Base-by-base conservation (phyloP, 35 echinoderm and acorn worm species). In the Anneissia japonica region DNA sequence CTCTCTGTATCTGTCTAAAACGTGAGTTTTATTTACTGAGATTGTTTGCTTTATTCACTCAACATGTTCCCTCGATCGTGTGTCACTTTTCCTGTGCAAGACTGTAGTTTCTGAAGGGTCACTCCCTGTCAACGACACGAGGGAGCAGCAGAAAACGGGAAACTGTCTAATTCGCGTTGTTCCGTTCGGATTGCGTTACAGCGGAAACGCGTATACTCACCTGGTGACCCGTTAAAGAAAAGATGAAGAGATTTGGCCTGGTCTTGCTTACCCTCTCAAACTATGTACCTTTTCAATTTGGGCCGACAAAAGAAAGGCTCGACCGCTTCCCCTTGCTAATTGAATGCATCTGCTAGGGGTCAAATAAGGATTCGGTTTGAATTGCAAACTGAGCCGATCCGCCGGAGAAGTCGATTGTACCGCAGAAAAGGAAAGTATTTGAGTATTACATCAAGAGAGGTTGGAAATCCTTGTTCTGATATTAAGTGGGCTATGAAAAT, bases 101-200 rank as follows among this genome's bases (percentile, higher is more conserved):
- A 7, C 40, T 26, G 21, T 64, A 64, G 51, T 2, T 64, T 16
- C 26, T 6, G 19, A 64, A 64, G 51, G 51, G 51, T 64, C 51
- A 64, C 51, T 64, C 51, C 51, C 51, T 64, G 51, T 64, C 51
- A 64, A 64, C 51, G 51, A 64, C 51, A 64, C 51, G 51, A 64
- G 51, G 51, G 51, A 64, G 51, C 51, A 64, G 51, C 51, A 64
- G 19, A 64, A 64, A 64, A 64, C 51, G 51, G 51, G 26, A 64
- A 64, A 64, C 10, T 1, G 51, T 64, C 21, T 64, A 64, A 64
- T 64, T 64, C 21, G 51, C 51, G 51, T 64, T 64, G 51, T 64
- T 64, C 51, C 51, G 51, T 64, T 64, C 26, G 19, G 51, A 64
- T 64, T 64, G 51, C 51, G 51, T 64, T 64, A 64, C 51, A 64